phyloP scores from a whole-genome alignment of 2,113 vertebrate genomes.

The Aldabrachelys gigantea region DNA sequence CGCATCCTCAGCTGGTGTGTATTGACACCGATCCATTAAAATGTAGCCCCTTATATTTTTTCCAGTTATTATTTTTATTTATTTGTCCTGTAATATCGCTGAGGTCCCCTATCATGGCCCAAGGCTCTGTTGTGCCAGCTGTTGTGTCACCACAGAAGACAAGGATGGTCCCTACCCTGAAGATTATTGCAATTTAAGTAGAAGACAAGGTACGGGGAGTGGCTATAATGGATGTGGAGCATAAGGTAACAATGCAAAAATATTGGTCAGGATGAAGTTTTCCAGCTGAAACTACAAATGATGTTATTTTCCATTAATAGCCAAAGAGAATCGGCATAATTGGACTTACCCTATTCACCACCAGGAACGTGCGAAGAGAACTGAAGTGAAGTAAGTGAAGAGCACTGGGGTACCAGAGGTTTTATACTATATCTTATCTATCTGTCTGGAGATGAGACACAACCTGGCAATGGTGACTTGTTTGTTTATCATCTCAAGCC shows the following conservation, averaged over 20 bases:
- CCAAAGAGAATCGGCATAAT: neutral
- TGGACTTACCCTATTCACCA: neutral
- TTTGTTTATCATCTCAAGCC: neutral
- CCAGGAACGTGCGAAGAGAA: neutral
- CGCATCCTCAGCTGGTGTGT: neutral
- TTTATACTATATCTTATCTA: neutral
- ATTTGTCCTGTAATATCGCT: neutral
- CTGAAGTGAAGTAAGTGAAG: neutral
- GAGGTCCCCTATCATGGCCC: neutral
- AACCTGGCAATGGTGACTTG: neutral
- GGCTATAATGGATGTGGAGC: neutral
- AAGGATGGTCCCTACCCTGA: neutral
- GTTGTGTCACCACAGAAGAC: too few relatives aligned
- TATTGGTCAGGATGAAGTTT: neutral
- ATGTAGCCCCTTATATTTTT: neutral
- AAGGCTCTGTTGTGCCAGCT: accelerated
- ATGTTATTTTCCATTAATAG: neutral
- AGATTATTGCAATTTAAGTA: neutral
- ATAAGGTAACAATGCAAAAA: neutral
- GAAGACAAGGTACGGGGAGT: neutral
- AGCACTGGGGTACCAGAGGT: neutral
- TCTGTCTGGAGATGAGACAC: neutral
- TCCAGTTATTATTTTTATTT: neutral
- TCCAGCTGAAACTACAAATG: neutral
- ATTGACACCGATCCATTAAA: neutral